These are phyloP conservation scores for Scelioninae gen. 1 DNA, from an alignment of 2,888 invertebrate species.

Conservation along the genomic window DNA sequence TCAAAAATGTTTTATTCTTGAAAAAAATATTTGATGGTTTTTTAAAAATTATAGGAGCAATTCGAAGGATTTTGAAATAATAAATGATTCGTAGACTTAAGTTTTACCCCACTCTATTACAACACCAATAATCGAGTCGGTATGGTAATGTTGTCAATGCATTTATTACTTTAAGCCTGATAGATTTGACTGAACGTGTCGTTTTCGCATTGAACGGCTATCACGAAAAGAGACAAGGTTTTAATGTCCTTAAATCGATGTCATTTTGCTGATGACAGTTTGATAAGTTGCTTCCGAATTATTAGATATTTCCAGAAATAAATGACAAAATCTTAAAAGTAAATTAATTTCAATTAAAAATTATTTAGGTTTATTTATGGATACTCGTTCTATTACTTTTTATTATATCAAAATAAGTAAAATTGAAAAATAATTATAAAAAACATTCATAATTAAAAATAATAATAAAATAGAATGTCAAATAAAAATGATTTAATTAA, in stretches of 20 bases:
- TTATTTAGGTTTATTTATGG: too few relatives aligned
- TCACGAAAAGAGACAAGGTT: slow-evolving; percentile 22
- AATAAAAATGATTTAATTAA: too few relatives aligned
- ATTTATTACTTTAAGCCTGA: slow-evolving; percentile 83
- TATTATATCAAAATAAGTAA: too few relatives aligned
- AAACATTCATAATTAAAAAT: too few relatives aligned
- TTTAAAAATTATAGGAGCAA: slow-evolving; percentile 49
- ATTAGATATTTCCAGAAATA: background rate
- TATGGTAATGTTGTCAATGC: slow-evolving; percentile 83
- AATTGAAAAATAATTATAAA: too few relatives aligned
- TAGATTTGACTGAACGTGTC: slow-evolving; percentile 82
- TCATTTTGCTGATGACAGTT: slow-evolving; percentile 51
- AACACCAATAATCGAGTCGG: slow-evolving; percentile 82
- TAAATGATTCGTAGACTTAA: slow-evolving; percentile 68
- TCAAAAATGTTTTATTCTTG: too few relatives aligned
- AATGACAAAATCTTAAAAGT: background rate
- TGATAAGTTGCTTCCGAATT: slow-evolving; percentile 36
- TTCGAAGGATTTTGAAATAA: slow-evolving; percentile 61
- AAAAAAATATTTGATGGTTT: too few relatives aligned
- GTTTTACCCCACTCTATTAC: slow-evolving; percentile 74
- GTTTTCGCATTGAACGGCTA: too few relatives aligned
- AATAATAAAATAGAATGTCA: too few relatives aligned
- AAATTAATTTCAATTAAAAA: background rate
- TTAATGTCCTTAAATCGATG: slow-evolving; percentile 51
- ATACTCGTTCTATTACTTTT: too few relatives aligned